Evolutionary conservation across 2,888 invertebrate genomes (phyloP), one percentile per base, ranked within the genome.

Genomic region (Agapostemon virescens): DNA sequence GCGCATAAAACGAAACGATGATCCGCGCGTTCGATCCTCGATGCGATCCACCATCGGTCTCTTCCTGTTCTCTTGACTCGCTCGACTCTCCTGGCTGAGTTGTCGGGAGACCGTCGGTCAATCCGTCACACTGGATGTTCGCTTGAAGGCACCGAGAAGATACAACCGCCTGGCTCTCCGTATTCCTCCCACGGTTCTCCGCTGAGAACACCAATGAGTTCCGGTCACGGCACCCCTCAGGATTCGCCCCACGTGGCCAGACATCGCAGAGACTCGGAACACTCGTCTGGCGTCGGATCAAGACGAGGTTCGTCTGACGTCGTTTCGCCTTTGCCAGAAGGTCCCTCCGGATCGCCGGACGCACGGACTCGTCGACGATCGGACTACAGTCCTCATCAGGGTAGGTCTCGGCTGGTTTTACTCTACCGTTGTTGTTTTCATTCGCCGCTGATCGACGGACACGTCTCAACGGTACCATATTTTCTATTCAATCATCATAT

Each of bases 341-440:
- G 85, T 79, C 82, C 88, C 84, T 84, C 87, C 72, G 89, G 88
- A 79, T 90, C 90, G 30, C 88, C 89, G 68, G 91, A 91, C 74
- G 84, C 87, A 67, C 89, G 90, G 52, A 83, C 81, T 72, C 89
- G 90, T 77, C 87, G 91, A 70, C 88, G 89, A 74, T 87, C 89
- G 76, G 91, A 91, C 86, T 90, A 90, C 85, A 88, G 89, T 80
- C 89, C 89, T 79, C 90, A 90, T 85, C 91, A 90, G 88, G 91
- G 91, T 91, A 91, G 74, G 91, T 90, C 49, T 38, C 74, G 30
- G 58, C 30, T 13, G 20, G 36, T 33, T 33, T 61, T 30, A 61
- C 30, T 9, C 36, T 36, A 36, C 63, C n/a, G 13, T 63, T 13
- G 13, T 36, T 63, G n/a, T 63, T 36, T 63, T 7, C 9, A 20